Conservation (phyloP, 2,113 vertebrate species). For the Laticauda colubrina region DNA sequence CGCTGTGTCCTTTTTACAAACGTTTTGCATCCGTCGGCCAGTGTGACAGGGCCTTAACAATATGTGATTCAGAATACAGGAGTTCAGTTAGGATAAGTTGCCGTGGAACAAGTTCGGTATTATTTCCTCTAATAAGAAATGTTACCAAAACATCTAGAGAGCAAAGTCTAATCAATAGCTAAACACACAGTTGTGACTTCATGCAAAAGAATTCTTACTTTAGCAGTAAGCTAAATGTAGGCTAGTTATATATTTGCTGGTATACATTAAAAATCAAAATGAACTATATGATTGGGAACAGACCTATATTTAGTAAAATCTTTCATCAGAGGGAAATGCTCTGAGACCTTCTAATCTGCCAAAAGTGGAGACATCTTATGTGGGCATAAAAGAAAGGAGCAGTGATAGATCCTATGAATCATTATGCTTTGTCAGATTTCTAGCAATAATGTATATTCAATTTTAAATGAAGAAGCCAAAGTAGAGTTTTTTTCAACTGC, state of each 20-base stretch:
- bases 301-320: background rate
- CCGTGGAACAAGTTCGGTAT: background rate
- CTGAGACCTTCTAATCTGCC: constrained; percentile 26
- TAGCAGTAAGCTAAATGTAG: background rate
- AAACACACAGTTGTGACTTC: background rate
- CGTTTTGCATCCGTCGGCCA: too few relatives aligned
- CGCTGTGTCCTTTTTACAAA: too few relatives aligned
- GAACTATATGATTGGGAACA: constrained; percentile 1
- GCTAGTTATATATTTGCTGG: background rate
- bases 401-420: constrained; percentile 3
- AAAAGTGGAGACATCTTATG: constrained; percentile 28
- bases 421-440: background rate
- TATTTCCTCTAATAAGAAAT: background rate
- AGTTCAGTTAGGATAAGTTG: background rate
- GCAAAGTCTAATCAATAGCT: fast-evolving
- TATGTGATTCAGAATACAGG: constrained; percentile 8
- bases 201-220: background rate
- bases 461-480: background rate
- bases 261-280: background rate
- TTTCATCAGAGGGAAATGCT: constrained; percentile 6
- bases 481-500: background rate
- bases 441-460: background rate
- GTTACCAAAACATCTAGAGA: background rate
- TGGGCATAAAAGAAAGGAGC: constrained; percentile 5
- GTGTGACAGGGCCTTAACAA: background rate